Evolutionary conservation across 2,888 invertebrate species (phyloP), one percentile per base, ranked within the genome.

Genomic region (Lottia gigantea): DNA sequence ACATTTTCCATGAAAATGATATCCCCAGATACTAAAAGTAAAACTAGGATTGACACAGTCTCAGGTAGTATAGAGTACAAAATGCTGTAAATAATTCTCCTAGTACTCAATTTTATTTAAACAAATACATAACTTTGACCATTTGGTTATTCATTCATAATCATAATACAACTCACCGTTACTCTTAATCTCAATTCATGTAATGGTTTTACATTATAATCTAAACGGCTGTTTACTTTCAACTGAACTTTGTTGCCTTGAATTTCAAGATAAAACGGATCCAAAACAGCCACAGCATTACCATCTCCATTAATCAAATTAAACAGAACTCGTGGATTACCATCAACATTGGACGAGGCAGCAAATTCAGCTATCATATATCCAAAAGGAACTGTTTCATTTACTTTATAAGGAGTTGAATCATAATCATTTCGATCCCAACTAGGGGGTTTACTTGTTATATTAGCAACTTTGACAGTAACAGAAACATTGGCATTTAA

Each of bases 351-450:
- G 23, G 84, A 82, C 11, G 78, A 73, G 19, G 83, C 83, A 23
- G 73, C 72, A 70, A 85, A 78, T 16, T 73, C 76, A n/a, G 81
- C 80, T 12, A 85, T 80, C 8, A 73, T 68, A 47, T 76, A 92
- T 95, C 96, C 96, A 95, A 97, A 90, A 95, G 95, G 91, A 95
- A 96, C 91, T 94, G 96, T 93, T 95, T 97, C 94, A 95, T 97
- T 89, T 95, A 97, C 91, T 95, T 94, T 92, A 95, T 96, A 83
- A 11, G 76, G 73, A n/a, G 70, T 65, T 14, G 77, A 76, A 46
- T 81, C 78, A 46, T 78, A 76, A 64, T 78, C 73, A 19, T 62
- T n/a, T 47, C 73, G 74, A 46, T 80, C 74, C 83, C 83, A 83
- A 15, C 79, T 76, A 2, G 83, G 83, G 11, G 82, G 80, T 64